Percentiles rank a stretch among this genome's conserved stretches.
phyloP scores from a whole-genome alignment of 1,140 invertebrate species.

The Notospermus geniculatus region DNA sequence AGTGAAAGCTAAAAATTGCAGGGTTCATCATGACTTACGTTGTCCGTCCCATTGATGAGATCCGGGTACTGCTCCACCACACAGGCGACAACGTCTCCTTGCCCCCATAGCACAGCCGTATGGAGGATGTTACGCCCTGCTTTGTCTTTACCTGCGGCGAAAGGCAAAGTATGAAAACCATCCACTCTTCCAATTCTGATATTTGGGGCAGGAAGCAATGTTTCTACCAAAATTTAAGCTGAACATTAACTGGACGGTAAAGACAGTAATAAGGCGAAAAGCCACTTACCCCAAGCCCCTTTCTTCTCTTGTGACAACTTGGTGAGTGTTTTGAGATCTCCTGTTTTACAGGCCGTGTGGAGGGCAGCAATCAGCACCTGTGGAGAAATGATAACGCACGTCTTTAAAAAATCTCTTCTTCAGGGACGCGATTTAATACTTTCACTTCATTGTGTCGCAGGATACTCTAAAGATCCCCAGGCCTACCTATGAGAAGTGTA shows the following conservation, averaged over 20 bases:
- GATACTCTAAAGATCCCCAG: no score
- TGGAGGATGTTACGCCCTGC: constrained; percentile 16
- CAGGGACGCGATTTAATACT: no score
- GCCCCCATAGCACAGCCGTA: constrained; percentile 10
- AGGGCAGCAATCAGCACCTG: neutral
- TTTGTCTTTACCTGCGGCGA: constrained; percentile 14
- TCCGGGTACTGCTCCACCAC: constrained; percentile 18
- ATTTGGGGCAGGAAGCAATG: no score
- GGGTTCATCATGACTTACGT: constrained; percentile 9
- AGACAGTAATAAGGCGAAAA: neutral
- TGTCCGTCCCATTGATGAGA: constrained; percentile 13
- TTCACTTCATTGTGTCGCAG: no score
- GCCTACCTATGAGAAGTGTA: no score
- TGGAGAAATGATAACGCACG: no score
- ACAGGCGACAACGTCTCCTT: constrained; percentile 11
- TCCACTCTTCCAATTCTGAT: no score
- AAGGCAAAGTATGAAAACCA: no score
- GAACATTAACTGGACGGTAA: neutral
- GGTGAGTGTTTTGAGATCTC: constrained; percentile 7
- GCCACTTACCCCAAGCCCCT: constrained; percentile 6
- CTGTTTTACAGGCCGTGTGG: constrained; percentile 3
- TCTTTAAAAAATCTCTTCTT: no score
- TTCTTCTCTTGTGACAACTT: constrained; percentile 11
- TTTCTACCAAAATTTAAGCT: no score
- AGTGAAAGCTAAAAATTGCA: no score